phyloP scores from a whole-genome alignment of 2,113 vertebrate species.

The Poicephalus gulielmi region DNA sequence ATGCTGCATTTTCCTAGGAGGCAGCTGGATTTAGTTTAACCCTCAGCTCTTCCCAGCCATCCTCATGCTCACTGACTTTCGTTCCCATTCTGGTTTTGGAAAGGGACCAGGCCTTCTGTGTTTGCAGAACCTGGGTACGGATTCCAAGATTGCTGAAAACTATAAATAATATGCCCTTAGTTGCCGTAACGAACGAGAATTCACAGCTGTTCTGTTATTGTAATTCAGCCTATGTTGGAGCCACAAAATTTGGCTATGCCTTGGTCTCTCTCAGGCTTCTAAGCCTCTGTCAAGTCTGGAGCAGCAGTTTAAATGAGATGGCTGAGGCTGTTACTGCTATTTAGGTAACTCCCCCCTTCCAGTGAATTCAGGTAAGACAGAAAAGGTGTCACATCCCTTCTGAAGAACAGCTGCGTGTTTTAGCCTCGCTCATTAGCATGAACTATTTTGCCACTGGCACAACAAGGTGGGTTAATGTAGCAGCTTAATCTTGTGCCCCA shows the following conservation, averaged over 20 bases:
- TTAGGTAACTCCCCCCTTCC: background rate
- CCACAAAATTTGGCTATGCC: background rate
- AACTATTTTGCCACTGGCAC: background rate
- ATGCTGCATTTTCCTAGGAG: conserved; percentile 7
- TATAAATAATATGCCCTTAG: background rate
- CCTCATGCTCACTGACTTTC: background rate
- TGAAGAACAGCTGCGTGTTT: background rate
- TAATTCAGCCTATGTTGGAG: background rate
- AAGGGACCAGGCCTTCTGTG: background rate
- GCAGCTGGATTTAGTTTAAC: conserved; percentile 22
- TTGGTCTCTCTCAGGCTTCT: background rate
- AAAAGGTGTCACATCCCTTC: background rate
- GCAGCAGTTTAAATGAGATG: background rate
- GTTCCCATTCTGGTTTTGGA: background rate
- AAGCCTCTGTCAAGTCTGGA: background rate
- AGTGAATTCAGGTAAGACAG: background rate
- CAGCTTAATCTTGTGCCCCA: background rate
- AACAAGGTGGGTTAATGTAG: background rate
- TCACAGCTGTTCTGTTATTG: conserved; percentile 7
- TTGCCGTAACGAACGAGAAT: background rate
- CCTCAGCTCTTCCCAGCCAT: background rate
- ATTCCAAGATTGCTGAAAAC: background rate
- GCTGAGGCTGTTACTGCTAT: background rate
- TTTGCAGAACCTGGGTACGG: background rate
- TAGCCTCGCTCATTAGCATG: background rate